Conservation (phyloP, 2,888 invertebrate species). For the Brachycybe producta region DNA sequence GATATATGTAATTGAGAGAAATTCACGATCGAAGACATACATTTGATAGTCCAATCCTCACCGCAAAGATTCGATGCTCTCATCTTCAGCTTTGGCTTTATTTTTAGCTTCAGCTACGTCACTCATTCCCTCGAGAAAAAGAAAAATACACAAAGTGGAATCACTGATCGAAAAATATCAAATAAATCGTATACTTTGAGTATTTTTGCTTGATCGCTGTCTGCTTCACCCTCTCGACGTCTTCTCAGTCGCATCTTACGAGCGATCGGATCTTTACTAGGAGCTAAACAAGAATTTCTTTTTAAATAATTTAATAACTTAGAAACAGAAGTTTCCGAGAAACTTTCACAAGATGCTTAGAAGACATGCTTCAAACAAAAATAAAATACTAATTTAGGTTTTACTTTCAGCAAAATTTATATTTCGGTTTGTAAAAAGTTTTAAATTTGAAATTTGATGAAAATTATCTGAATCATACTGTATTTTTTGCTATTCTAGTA, state of each 20-base stretch:
- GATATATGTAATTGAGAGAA: constrained; percentile 13
- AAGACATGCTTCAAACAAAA: too few relatives aligned
- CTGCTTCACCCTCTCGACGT: constrained; percentile 61
- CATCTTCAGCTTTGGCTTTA: constrained; percentile 56
- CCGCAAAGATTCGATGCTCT: constrained; percentile 59
- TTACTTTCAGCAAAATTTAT: too few relatives aligned
- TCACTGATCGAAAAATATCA: neutral
- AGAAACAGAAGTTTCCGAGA: too few relatives aligned
- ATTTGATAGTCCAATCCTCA: constrained; percentile 27
- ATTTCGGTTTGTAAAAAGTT: too few relatives aligned
- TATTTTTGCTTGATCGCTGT: constrained; percentile 76
- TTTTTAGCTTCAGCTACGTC: constrained; percentile 72
- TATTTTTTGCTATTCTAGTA: too few relatives aligned
- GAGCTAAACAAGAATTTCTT: constrained; percentile 36
- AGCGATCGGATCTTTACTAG: constrained; percentile 79
- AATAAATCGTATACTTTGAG: constrained; percentile 43
- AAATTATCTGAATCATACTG: too few relatives aligned
- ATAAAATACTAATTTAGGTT: too few relatives aligned
- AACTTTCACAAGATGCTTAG: too few relatives aligned
- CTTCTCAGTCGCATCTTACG: constrained; percentile 78
- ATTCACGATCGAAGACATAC: neutral
- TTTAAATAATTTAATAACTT: neutral
- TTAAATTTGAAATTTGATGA: too few relatives aligned
- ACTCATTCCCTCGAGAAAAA: constrained; percentile 56
- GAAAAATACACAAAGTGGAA: neutral